Evolutionary conservation across 2,888 invertebrate species (phyloP), one percentile per base, ranked within the genome.

Genomic region (Eremobia ochroleuca): DNA sequence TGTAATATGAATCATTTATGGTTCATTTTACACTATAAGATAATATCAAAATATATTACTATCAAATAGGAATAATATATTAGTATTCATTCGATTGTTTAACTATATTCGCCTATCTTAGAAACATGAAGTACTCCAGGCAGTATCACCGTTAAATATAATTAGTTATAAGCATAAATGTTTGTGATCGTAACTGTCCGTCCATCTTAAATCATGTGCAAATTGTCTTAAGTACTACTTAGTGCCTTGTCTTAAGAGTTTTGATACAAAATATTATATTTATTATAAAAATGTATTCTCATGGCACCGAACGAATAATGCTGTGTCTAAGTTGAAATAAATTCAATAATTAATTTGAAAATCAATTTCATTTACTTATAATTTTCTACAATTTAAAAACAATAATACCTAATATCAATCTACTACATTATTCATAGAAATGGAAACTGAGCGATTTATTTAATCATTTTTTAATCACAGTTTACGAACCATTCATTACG

Each of bases 171-270:
- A 87, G 78, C 37, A 77, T 88, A 79, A 90, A 90, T 92, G 92
- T 94, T 94, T 95, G 95, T 96, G 94, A 95, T 94, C 85, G 95
- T 94, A 79, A 65, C 9, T 91, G 94, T 94, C 95, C 96, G 95
- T 95, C 96, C 95, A 93, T 90, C 66, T 88, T 86, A n/a, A 66
- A 85, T 28, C 21, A 43, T 46, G 94, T 94, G 94, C 93, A 94
- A 94, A 93, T 89, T 91, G 90, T 91, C 86, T 74, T 81, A 31
- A 8, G n/a, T 75, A 79, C 9, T 79, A 83, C 68, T 43, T 80
- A 88, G 91, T 92, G 92, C 91, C 91, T 93, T 86, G 73, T 83
- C 25, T 64, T 84, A 90, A 88, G 82, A 79, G 79, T 91, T 90
- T 92, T 90, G 80, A 90, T 88, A 89, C 69, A 68, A 81, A 90